These are phyloP conservation scores for Pseudachorutes palmiensis DNA, from an alignment of 1,140 invertebrate species.

Conservation along the genomic window DNA sequence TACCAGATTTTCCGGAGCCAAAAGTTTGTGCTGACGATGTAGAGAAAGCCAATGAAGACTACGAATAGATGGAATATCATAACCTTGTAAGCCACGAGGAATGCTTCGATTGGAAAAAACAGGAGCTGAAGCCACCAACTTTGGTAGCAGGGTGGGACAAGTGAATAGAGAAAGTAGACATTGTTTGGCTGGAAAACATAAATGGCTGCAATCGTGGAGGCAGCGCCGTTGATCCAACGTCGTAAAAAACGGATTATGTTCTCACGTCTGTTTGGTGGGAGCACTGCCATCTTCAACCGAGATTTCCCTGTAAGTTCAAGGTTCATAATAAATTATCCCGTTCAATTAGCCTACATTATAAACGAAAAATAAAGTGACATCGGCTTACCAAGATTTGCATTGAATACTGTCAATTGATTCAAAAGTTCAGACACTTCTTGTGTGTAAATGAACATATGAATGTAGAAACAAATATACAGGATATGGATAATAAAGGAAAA, in stretches of 20 bases:
- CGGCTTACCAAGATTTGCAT: neutral
- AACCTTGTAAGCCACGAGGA: neutral
- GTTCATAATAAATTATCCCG: neutral
- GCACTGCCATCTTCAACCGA: neutral
- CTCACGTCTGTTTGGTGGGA: neutral
- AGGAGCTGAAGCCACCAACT: neutral
- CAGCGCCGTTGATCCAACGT: conserved; percentile 3
- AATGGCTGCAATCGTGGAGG: neutral
- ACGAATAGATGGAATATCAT: conserved; percentile 8
- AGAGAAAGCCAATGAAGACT: neutral
- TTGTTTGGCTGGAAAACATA: neutral
- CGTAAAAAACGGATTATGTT: neutral
- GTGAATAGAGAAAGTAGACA: conserved; percentile 1
- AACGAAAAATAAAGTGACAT: too few species aligned
- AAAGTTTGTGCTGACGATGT: neutral
- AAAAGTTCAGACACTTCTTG: neutral
- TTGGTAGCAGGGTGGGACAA: neutral
- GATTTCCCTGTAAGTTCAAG: neutral
- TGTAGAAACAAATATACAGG: neutral
- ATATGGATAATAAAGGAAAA: conserved; percentile 1
- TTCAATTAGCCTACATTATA: neutral
- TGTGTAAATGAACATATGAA: conserved; percentile 6
- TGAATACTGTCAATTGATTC: neutral
- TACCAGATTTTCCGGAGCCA: neutral
- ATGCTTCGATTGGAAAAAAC: conserved; percentile 1